Evolutionary conservation across 1,140 invertebrate species (phyloP), one percentile per base, ranked within the genome.

Genomic region (Nomia melanderi): DNA sequence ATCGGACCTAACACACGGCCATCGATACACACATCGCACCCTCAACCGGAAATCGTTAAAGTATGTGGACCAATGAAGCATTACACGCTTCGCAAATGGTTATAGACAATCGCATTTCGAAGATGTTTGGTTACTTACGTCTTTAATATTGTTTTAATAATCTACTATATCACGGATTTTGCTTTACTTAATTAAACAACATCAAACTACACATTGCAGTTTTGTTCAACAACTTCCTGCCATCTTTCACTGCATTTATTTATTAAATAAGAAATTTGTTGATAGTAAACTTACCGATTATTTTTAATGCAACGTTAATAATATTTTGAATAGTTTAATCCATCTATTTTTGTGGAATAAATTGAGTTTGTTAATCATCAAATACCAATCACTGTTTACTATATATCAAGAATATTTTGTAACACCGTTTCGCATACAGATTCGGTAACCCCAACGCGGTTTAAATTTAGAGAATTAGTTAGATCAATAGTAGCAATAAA

Each of bases 31-130:
- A 56, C 77, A 82, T 67, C 62, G 57, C 76, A 65, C 67, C 77
- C 27, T 56, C 77, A 39, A 79, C 73, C 84, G 81, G 85, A 86
- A 86, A 86, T 86, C 83, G 74, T 86, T 86, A 86, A 86, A 86
- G 75, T 79, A 65, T 56, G 78, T 27, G 64, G 50, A 41, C 57
- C 67, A 20, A 67, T 64, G 29, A 25, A 41, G 59, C 36, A 20
- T 78, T 71, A 60, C 41, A 14, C 41, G 39, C 14, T 54, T 47
- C 3, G 8, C n/a, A 59, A 59, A 75, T 17, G 53, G 17, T 36
- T 0, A 23, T 23, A 29, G n/a, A 23, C 12, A 27, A 33, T 56
- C 9, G 20, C 17, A 1, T 20, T 33, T 23, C 12, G 33, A 23
- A 7, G 20, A 12, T 23, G 31, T 25, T 39, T 39, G 7, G 9